Evolutionary conservation across 1,140 invertebrate genomes (phyloP).

Genomic region (Streblospio benedicti): DNA sequence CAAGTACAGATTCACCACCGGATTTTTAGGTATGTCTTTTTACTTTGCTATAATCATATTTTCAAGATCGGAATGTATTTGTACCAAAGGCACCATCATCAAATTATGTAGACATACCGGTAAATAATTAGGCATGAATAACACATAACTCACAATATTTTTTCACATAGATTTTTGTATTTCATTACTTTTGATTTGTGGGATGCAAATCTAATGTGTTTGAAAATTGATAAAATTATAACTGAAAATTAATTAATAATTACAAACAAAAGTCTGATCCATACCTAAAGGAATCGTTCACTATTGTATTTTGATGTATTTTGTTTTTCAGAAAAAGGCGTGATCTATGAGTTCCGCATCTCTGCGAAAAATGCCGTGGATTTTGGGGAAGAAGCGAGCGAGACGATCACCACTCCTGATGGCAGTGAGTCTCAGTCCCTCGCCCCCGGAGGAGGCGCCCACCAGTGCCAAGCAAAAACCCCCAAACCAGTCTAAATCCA

Average conservation of each 20-base stretch:
- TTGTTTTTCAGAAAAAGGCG: conserved; percentile 13
- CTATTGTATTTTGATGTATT: no score
- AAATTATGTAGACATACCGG: not conserved
- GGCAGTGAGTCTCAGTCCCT: conserved; percentile 53
- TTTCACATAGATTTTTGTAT: not conserved
- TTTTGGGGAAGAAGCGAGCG: conserved; percentile 82
- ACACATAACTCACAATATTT: not conserved
- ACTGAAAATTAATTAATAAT: no score
- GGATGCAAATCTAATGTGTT: not conserved
- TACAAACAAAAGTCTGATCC: no score
- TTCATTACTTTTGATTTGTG: not conserved
- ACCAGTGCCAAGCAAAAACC: no score
- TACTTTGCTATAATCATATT: no score
- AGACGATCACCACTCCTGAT: conserved; percentile 81
- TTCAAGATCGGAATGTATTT: not conserved
- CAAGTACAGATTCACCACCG: conserved; percentile 53
- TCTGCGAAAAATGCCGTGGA: conserved; percentile 85
- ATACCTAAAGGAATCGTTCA: no score
- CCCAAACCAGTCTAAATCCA: no score
- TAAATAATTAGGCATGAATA: not conserved
- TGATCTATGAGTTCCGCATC: conserved; percentile 85
- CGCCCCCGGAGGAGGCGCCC: not conserved
- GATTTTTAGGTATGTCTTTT: conserved; percentile 49
- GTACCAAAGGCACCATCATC: not conserved
- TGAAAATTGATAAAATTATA: no score